Evolutionary conservation across 1,140 invertebrate genomes (phyloP).

Genomic region (Tetramorium simillimum): DNA sequence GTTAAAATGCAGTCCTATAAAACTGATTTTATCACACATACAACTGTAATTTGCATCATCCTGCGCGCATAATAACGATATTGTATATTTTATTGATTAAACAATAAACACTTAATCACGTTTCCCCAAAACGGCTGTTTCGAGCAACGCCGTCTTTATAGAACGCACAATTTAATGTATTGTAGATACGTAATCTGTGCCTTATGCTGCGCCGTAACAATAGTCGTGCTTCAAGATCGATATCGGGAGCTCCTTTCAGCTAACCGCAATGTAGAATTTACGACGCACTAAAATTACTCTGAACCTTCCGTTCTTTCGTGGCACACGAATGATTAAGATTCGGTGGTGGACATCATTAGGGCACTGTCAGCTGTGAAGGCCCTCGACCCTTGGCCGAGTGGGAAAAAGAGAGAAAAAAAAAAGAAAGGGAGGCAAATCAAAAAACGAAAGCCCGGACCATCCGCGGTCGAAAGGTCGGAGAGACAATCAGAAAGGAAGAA

Average conservation of each 20-base stretch:
- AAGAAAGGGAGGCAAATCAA: neutral
- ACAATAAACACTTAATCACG: conserved; percentile 26
- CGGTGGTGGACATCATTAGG: conserved; percentile 13
- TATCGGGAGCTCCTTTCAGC: neutral
- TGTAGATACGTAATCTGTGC: conserved; percentile 20
- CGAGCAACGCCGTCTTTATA: neutral
- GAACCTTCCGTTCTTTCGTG: neutral
- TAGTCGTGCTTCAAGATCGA: conserved; percentile 22
- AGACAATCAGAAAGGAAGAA: conserved; percentile 24
- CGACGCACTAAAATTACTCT: neutral
- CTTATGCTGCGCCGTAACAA: conserved; percentile 27
- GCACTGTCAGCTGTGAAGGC: neutral
- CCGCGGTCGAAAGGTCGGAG: conserved; percentile 2
- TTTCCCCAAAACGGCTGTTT: neutral
- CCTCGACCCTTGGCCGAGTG: too few species aligned
- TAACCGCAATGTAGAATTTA: conserved; percentile 8
- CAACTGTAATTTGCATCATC: neutral
- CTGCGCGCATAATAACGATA: neutral
- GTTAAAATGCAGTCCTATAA: neutral
- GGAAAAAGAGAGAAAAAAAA: neutral
- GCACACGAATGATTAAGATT: conserved; percentile 2
- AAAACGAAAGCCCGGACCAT: conserved; percentile 18
- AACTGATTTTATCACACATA: neutral
- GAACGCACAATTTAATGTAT: conserved; percentile 31
- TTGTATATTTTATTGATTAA: neutral